phyloP scores from a whole-genome alignment of 2,113 vertebrate species.

The Pelobates fuscus region DNA sequence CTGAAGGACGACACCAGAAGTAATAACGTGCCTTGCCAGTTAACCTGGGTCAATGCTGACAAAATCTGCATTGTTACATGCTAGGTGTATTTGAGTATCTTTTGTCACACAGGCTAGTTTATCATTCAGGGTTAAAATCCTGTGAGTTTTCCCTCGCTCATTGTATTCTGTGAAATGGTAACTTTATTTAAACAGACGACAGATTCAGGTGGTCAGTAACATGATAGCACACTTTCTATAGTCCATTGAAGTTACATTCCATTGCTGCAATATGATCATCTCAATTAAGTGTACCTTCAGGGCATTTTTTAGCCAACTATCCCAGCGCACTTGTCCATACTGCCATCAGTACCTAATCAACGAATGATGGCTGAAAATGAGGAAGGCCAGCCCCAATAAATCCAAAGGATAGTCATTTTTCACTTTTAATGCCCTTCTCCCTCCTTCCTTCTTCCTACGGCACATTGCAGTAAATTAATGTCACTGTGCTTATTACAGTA shows the following conservation, averaged over 20 bases:
- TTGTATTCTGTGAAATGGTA: too few species aligned
- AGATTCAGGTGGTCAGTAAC: constrained; percentile 50
- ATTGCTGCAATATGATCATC: constrained; percentile 68
- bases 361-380: constrained; percentile 85
- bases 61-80: too few species aligned
- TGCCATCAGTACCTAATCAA: constrained; percentile 81
- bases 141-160: too few species aligned
- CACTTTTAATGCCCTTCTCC: constrained; percentile 80
- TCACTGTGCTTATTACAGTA: constrained; percentile 74
- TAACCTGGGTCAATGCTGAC: too few species aligned
- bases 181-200: too few species aligned
- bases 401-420: constrained; percentile 78
- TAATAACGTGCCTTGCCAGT: too few species aligned
- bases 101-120: too few species aligned
- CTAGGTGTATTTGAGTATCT: too few species aligned
- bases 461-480: constrained; percentile 80
- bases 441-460: constrained; percentile 74
- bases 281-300: constrained; percentile 75
- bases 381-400: constrained; percentile 82
- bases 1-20: too few species aligned
- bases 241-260: constrained; percentile 56
- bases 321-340: constrained; percentile 68
- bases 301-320: constrained; percentile 66
- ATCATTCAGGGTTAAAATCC: too few species aligned
- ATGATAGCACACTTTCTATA: constrained; percentile 53